Evolutionary conservation across 2,113 vertebrate genomes (phyloP), one percentile per base, ranked within the genome.

Genomic region (Brachypteracias leptosomus): DNA sequence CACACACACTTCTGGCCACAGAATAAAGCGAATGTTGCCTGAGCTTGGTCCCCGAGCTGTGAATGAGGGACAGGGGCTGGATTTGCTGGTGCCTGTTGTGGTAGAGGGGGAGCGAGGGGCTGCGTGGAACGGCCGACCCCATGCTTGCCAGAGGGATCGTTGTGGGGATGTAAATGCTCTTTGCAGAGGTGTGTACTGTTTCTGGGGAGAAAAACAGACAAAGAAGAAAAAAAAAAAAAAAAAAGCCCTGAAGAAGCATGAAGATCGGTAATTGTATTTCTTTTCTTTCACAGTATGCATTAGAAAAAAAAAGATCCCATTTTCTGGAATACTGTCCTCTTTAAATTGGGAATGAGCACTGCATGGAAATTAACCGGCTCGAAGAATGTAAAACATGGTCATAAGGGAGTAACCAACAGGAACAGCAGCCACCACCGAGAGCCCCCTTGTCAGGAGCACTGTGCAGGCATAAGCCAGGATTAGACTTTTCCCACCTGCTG

Each of bases 251-350:
- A 91, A 83, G 92, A 96, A 93, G 66, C 95, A 96, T 95, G 97
- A 97, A 98, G 97, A 97, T 98, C 96, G 97, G 97, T 98, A 98
- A 98, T 98, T 97, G 93, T 98, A 97, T 98, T 96, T 98, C 96
- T 98, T 98, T 98, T 98, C 98, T 98, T 98, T 98, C 98, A 98
- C 98, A 98, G 98, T 98, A 98, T 98, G 98, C 98, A 98, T 98
- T 98, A 98, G 98, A 98, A 98, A 98, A 98, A 98, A 98, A 98
- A 98, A 97, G 97, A 97, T 97, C 97, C 97, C 97, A 97, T 98
- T 98, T 97, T 98, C 98, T 98, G 98, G 98, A 98, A 96, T 98
- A 96, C 98, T 98, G 96, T 97, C 97, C 98, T 98, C 96, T 98
- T 98, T 98, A 98, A 98, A 97, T 98, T 98, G 98, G 97, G 97